Conservation (phyloP, 2,113 vertebrate genomes). For the Hypomesus transpacificus region DNA sequence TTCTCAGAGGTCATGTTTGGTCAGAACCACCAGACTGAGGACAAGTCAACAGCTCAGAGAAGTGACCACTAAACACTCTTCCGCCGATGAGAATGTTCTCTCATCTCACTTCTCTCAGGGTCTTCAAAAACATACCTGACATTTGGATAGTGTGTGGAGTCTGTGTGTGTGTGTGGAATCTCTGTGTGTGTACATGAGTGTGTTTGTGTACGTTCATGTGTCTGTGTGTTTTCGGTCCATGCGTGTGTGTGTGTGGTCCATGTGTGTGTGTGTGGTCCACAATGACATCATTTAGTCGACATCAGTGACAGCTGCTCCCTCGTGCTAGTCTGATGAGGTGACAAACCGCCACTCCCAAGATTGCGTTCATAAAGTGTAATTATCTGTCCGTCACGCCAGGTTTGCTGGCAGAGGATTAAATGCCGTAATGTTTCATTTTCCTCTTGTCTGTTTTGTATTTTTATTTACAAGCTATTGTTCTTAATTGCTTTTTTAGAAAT, state of each 20-base stretch:
- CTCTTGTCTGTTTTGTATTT: constrained; percentile 50
- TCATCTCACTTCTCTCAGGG: too few relatives aligned
- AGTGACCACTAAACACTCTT: too few relatives aligned
- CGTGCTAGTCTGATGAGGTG: not conserved
- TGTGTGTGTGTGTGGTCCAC: not conserved
- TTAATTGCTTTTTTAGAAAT: constrained; percentile 54
- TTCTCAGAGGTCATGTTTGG: too few relatives aligned
- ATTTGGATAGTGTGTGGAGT: too few relatives aligned
- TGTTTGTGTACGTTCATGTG: not conserved
- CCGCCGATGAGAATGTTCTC: too few relatives aligned
- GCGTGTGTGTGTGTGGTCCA: too few relatives aligned
- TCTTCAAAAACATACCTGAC: too few relatives aligned
- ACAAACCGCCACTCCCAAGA: not conserved
- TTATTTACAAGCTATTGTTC: constrained; percentile 51
- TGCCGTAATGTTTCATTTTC: not conserved
- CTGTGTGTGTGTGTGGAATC: not conserved
- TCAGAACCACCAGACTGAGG: too few relatives aligned
- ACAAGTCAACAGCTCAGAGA: too few relatives aligned
- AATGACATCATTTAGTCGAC: not conserved
- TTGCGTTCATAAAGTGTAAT: too few relatives aligned
- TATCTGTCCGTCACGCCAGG: not conserved
- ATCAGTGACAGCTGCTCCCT: not conserved
- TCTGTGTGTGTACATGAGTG: not conserved
- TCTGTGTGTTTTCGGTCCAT: too few relatives aligned
- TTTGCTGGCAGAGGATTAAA: constrained; percentile 59